phyloP scores from a whole-genome alignment of 1,140 invertebrate genomes.

The Sesamia nonagrioides region DNA sequence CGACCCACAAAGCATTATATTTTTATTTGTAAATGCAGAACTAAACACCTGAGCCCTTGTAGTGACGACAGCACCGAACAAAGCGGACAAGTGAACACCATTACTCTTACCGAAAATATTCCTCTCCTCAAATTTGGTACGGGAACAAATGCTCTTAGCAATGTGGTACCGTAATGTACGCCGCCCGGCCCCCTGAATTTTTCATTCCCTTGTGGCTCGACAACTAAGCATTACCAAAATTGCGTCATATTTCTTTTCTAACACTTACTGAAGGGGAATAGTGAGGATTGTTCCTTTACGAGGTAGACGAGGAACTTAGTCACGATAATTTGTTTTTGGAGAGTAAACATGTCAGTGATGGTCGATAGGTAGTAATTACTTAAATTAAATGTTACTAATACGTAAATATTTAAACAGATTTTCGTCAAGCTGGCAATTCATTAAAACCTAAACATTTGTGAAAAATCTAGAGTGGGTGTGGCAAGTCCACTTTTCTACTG shows the following conservation, averaged over 20 bases:
- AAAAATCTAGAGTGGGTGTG: too few species aligned
- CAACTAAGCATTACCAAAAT: constrained; percentile 87
- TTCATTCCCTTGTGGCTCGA: constrained; percentile 86
- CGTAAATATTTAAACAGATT: too few species aligned
- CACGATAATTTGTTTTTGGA: constrained; percentile 54
- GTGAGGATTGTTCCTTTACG: constrained; percentile 77
- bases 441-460: too few species aligned
- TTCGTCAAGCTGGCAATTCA: too few species aligned
- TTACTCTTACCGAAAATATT: constrained; percentile 75
- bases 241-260: constrained; percentile 86
- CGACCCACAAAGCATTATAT: neutral
- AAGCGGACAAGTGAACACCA: constrained; percentile 65
- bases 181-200: constrained; percentile 84
- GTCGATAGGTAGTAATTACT: neutral
- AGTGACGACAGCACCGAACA: constrained; percentile 38
- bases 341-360: neutral
- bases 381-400: too few species aligned
- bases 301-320: constrained; percentile 28
- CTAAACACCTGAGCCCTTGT: constrained; percentile 44
- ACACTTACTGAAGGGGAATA: constrained; percentile 81
- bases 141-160: constrained; percentile 82
- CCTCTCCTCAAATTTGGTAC: constrained; percentile 65
- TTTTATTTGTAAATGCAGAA: constrained; percentile 47
- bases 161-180: constrained; percentile 82
- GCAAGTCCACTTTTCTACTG: too few species aligned